A percentile compares a stretch with the other conserved stretches of the same genome.
These are phyloP conservation scores for Phrynosoma blainvillii DNA, from an alignment of 2,113 vertebrate genomes.

Conservation along the genomic window DNA sequence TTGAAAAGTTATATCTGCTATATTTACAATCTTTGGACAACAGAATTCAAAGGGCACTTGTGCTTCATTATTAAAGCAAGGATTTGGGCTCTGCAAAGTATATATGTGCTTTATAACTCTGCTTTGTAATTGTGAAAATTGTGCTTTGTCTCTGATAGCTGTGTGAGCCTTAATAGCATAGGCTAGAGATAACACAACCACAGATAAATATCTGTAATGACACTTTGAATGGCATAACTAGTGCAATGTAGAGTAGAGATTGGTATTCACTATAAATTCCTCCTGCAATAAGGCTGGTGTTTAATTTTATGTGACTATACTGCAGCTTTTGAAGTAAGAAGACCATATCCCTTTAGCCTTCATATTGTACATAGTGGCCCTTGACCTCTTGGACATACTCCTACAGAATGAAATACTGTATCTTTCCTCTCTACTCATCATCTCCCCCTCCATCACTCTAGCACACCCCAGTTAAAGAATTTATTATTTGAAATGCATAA, in stretches of 20 bases:
- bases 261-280: slow-evolving; percentile 32
- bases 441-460: neutral
- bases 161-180: neutral
- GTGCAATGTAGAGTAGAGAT: slow-evolving; percentile 23
- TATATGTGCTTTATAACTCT: slow-evolving; percentile 8
- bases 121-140: slow-evolving; percentile 39
- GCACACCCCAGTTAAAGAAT: neutral
- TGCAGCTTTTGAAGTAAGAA: slow-evolving; percentile 47
- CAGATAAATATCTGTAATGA: slow-evolving; percentile 38
- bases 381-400: neutral
- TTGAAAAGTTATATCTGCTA: slow-evolving; percentile 43
- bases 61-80: slow-evolving; percentile 14
- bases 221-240: slow-evolving; percentile 48
- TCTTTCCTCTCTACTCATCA: no score
- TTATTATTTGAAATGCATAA: no score
- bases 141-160: slow-evolving; percentile 49
- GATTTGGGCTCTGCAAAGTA: neutral
- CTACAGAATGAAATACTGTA: neutral
- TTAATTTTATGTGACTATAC: slow-evolving; percentile 52
- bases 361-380: neutral
- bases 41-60: slow-evolving; percentile 30
- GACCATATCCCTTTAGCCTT: neutral
- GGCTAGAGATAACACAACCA: slow-evolving; percentile 20
- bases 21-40: slow-evolving; percentile 43
- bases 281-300: slow-evolving; percentile 29